Percentiles rank a stretch among this genome's conserved stretches.
Conservation (phyloP, 2,797 vertebrate genomes). For the Macropus fuliginosus region DNA sequence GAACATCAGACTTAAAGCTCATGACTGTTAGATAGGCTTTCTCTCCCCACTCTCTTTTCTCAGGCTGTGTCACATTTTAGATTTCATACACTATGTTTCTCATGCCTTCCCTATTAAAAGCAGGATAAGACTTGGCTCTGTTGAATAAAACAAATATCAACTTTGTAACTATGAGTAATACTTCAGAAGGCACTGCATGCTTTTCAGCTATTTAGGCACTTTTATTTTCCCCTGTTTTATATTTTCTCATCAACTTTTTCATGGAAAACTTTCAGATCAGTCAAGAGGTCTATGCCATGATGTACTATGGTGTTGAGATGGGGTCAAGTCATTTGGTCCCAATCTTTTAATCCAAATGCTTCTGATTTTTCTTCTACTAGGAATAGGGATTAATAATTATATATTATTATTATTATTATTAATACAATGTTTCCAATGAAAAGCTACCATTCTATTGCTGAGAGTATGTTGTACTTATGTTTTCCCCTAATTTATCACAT, state of each 20-base stretch:
- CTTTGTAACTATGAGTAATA: background rate
- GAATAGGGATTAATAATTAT: background rate
- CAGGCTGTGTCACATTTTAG: background rate
- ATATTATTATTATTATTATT: no score
- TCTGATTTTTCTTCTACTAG: conserved; percentile 14
- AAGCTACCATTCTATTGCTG: background rate
- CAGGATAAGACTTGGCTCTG: background rate
- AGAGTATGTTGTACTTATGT: background rate
- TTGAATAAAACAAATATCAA: background rate
- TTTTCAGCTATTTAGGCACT: background rate
- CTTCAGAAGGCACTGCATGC: background rate
- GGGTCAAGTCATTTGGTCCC: conserved; percentile 10
- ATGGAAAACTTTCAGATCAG: background rate
- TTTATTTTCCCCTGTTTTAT: background rate
- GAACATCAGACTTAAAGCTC: background rate
- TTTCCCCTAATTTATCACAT: background rate
- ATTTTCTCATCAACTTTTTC: background rate
- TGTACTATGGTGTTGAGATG: background rate
- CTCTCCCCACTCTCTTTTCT: background rate
- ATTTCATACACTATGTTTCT: background rate
- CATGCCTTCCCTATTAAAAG: background rate
- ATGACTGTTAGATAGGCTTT: background rate
- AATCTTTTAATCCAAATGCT: conserved; percentile 9
- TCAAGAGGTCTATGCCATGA: background rate
- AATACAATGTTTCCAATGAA: conserved; percentile 17